Evolutionary conservation across 2,797 vertebrate genomes (phyloP).

Genomic region (Lagodon rhomboides): DNA sequence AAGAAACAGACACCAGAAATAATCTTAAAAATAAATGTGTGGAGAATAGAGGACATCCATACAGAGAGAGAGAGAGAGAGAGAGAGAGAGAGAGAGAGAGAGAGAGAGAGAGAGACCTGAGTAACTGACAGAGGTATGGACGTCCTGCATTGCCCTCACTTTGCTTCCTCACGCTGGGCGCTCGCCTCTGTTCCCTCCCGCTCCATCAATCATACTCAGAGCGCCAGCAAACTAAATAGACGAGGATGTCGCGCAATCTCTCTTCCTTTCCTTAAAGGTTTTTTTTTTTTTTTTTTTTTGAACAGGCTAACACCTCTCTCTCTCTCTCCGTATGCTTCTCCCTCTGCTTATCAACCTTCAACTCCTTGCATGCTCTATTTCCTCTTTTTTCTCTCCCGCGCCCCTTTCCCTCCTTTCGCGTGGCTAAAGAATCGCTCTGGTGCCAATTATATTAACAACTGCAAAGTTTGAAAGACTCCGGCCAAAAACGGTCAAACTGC

Average conservation of each 20-base stretch:
- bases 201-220: conserved; percentile 83
- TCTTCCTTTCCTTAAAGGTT: conserved; percentile 47
- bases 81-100: conserved; percentile 30
- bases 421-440: conserved; percentile 46
- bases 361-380: conserved; percentile 55
- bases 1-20: conserved; percentile 22
- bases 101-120: conserved; percentile 43
- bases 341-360: conserved; percentile 67
- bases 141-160: conserved; percentile 62
- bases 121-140: conserved; percentile 48
- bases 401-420: conserved; percentile 25
- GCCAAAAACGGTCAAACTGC: conserved; percentile 69
- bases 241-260: conserved; percentile 81
- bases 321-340: conserved; percentile 35
- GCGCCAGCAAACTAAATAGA: conserved; percentile 75
- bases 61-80: conserved; percentile 38
- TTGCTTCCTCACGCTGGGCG: conserved; percentile 58
- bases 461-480: conserved; percentile 73
- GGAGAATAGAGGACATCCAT: conserved; percentile 18
- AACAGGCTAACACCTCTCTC: conserved; percentile 58
- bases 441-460: conserved; percentile 73
- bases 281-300: conserved; percentile 28
- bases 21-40: conserved; percentile 12
- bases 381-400: conserved; percentile 7
- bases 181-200: conserved; percentile 66